These are phyloP conservation scores for Lutjanus erythropterus DNA, from an alignment of 2,113 vertebrate genomes.

Conservation along the genomic window DNA sequence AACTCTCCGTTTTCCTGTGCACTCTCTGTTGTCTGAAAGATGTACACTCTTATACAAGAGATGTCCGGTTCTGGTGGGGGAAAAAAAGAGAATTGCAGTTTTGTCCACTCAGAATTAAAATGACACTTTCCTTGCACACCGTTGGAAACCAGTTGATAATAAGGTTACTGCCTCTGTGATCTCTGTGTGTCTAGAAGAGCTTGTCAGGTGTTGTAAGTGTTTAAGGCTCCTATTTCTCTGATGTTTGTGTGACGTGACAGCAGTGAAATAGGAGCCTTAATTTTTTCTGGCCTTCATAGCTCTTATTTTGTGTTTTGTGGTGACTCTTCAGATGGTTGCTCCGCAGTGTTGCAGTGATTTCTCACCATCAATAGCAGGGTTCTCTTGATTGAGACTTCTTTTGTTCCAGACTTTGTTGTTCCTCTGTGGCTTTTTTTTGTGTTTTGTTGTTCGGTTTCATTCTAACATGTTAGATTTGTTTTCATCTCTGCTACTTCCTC, in stretches of 20 bases:
- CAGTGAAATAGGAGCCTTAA: too few relatives aligned
- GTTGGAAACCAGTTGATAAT: slow-evolving; percentile 10
- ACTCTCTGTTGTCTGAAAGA: slow-evolving; percentile 33
- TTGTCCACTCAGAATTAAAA: slow-evolving; percentile 19
- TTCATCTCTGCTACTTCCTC: background rate
- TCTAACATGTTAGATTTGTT: background rate
- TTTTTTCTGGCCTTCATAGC: slow-evolving; percentile 4
- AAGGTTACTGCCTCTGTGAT: background rate
- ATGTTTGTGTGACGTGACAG: slow-evolving; percentile 1
- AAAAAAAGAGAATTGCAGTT: slow-evolving; percentile 12
- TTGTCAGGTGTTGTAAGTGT: background rate
- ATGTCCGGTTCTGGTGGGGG: slow-evolving; percentile 8
- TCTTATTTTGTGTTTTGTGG: background rate
- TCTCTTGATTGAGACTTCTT: slow-evolving; percentile 6
- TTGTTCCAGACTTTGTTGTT: background rate
- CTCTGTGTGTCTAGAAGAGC: background rate
- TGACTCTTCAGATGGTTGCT: slow-evolving; percentile 8
- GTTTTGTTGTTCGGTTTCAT: background rate
- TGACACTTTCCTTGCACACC: background rate
- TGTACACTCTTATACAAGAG: background rate
- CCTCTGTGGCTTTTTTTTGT: background rate
- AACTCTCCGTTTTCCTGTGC: slow-evolving; percentile 62
- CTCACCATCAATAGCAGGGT: background rate
- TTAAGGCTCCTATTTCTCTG: background rate
- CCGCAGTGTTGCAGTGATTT: slow-evolving; percentile 8